Base-by-base conservation (phyloP, 2,797 vertebrate genomes). In the Salmo trutta region DNA sequence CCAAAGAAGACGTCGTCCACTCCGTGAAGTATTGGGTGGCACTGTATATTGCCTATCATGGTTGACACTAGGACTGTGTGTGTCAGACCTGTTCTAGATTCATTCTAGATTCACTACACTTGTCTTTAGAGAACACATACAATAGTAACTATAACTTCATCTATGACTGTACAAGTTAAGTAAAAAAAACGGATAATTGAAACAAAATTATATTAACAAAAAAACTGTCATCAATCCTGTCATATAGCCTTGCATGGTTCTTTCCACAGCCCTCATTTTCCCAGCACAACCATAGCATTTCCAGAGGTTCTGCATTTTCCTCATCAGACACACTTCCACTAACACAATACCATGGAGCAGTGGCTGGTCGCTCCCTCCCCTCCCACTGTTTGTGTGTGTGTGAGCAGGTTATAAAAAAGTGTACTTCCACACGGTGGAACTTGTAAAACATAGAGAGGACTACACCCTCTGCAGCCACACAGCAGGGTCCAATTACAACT, bases 401-500 rank as follows among this genome's bases (percentile, higher is more conserved):
- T 79, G 84, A 84, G 84, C 76, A 75, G 87, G 82, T 86, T 89
- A 89, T 89, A 87, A 87, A 92, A 87, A 88, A 91, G 83, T 87
- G 81, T 81, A 88, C 91, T 87, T 91, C 83, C 85, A 91, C 88
- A 90, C 84, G 5, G 73, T 88, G 86, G 76, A 89, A 90, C 90
- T 92, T 93, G 92, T 93, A 91, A 93, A 93, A 91, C 89, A 91
- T 80, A 88, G 90, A 69, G 21, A 87, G 82, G 89, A 88, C 88
- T 92, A 85, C 89, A 89, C 90, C 89, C 91, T 91, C 88, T 91
- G 86, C 88, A 91, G 89, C 90, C 90, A 89, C 88, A 89, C 91
- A 93, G 89, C 90, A 93, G 91, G 91, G 92, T 93, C 89, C 88
- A 93, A 93, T 93, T 93, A 94, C 84, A 89, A 91, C 90, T 90